Conservation (phyloP, 2,888 invertebrate species). For the Eustalomyia histrio region DNA sequence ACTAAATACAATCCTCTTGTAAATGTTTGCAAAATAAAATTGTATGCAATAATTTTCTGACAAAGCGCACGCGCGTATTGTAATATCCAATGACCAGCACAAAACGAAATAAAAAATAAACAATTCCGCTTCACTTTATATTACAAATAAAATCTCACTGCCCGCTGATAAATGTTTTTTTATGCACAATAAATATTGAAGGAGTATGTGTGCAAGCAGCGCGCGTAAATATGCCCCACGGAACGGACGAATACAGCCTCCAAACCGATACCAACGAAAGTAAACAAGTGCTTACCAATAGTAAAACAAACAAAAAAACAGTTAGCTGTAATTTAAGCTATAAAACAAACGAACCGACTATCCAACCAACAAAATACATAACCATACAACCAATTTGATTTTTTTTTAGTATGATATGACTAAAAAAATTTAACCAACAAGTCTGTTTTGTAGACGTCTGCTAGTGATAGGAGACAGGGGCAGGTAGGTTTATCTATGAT, state of each 20-base stretch:
- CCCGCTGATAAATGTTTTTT: constrained; percentile 53
- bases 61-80: constrained; percentile 54
- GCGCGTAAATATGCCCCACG: constrained; percentile 46
- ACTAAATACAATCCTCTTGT: constrained; percentile 9
- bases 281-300: constrained; percentile 12
- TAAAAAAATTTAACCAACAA: not conserved
- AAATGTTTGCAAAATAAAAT: not conserved
- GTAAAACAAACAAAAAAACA: not conserved
- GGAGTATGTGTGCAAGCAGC: constrained; percentile 28
- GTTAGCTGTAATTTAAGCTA: not conserved
- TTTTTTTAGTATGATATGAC: not conserved
- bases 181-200: constrained; percentile 35
- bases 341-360: not conserved
- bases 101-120: constrained; percentile 36
- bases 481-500: not conserved
- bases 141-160: constrained; percentile 53
- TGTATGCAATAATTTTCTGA: constrained; percentile 28
- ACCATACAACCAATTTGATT: not conserved
- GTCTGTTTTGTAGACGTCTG: not conserved
- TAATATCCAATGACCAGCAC: constrained; percentile 29
- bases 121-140: constrained; percentile 55
- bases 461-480: not conserved
- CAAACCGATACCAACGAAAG: constrained; percentile 18
- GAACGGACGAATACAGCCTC: constrained; percentile 36
- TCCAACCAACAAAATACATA: not conserved